Base-by-base conservation (phyloP, 2,797 vertebrate genomes). In the Alca torda region DNA sequence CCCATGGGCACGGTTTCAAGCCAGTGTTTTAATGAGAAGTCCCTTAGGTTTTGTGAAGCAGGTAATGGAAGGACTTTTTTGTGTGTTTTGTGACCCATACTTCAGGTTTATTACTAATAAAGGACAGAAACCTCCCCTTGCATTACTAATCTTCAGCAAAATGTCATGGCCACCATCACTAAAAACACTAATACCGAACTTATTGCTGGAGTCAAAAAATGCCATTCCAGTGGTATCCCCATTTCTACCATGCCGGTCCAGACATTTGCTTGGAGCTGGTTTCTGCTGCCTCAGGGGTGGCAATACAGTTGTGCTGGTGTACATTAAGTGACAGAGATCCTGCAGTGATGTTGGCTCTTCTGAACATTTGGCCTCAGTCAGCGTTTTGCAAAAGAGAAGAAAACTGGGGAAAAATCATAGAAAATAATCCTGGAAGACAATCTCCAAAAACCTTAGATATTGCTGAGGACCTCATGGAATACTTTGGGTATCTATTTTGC, bases 51-150 rank as follows among this genome's bases (percentile, higher is more conserved):
- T 88, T 87, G 64, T 63, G 78, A 75, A 93, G 35, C 28, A 84
- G 59, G 33, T n/a, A 84, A 41, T 11, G 9, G 25, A 86, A 91
- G 31, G 14, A 5, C 4, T 65, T 84, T 80, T 72, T 35, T 10
- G 7, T 63, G 33, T 74, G 41, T 48, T 92, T 79, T 90, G 43
- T 76, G 57, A 81, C 10, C 41, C 11, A 5, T 73, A 61, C 83
- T 89, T 93, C 74, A 84, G 20, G 6, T 75, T 93, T 79, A 41
- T 83, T 75, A 65, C 48, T 74, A 88, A 17, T n/a, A 79, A 63
- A 94, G 31, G 57, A 79, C 54, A 90, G 51, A 93, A 95, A 35
- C 4, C 6, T 81, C 37, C 25, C 33, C 39, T 83, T 75, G 23
- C 16, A 28, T 74, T 75, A 85, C 15, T 81, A 51, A 94, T 63